Base-by-base conservation (phyloP, 2,888 invertebrate genomes). In the Caenorhabditis wallacei region DNA sequence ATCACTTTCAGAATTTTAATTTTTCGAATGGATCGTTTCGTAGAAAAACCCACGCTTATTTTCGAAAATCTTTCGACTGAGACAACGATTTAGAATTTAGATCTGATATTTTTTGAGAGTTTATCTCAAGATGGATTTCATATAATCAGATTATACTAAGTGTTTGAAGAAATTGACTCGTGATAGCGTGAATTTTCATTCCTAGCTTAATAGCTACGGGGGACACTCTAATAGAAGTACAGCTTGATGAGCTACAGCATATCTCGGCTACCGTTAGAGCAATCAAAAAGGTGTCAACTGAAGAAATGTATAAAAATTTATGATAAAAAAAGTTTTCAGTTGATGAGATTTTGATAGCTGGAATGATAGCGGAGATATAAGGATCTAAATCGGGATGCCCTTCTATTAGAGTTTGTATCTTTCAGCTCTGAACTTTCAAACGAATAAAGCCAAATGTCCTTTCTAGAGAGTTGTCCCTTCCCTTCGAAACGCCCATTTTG, bases 21-120 rank as follows among this genome's bases (percentile, higher is more conserved):
- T 48, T 30, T 61, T 64, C 51, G 51, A 51, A 48, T 13, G 2
- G 43, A 4, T 18, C 8, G 46, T 18, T 48, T 48, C 18, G n/a
- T n/a, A 2, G n/a, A 18, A 48, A 48, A 48, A 48, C 46, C 46
- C 46, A 48, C 46, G 46, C 46, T 48, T 48, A n/a, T n/a, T 18
- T n/a, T 48, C 46, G 46, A 18, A n/a, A 48, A 48, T 48, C 46
- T 2, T n/a, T 48, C 18, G 18, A 13, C n/a, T 48, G 18, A 48
- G 18, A 48, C 46, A 48, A 48, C 18, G 4, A 8, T 18, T 48
- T 5, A 40, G 40, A 13, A 10, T 13, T 48, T 13, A 7, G 18
- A 4, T 2, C n/a, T 48, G 13, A 48, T n/a, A 48, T 3, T 48
- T 18, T 48, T 18, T 2, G 46, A n/a, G 18, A 7, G 3, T 48